Conservation (phyloP, 2,888 invertebrate genomes). For the Andrena chrysosceles region DNA sequence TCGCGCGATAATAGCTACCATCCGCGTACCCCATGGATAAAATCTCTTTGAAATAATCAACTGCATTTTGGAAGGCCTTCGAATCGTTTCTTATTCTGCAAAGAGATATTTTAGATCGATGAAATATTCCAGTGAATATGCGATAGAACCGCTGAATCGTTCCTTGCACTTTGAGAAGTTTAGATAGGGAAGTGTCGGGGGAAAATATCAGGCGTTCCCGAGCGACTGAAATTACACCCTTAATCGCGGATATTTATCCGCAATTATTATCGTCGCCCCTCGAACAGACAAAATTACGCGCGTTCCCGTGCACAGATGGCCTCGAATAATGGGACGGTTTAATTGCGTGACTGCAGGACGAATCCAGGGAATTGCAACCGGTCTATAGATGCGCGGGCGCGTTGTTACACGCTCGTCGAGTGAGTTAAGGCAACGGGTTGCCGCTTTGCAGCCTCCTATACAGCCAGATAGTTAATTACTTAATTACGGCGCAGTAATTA, state of each 20-base stretch:
- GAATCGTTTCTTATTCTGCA: not conserved
- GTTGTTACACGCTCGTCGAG: conserved; percentile 40
- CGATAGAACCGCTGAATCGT: no score
- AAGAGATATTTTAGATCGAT: no score
- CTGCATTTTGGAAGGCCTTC: not conserved
- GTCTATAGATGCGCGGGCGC: conserved; percentile 7
- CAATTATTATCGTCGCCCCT: conserved; percentile 48
- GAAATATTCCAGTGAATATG: no score
- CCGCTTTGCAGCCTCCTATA: conserved; percentile 65
- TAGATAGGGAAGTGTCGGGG: not conserved
- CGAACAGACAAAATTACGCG: conserved; percentile 52
- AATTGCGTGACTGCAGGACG: conserved; percentile 70
- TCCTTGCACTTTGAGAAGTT: not conserved
- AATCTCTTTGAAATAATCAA: conserved; percentile 27
- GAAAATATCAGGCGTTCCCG: not conserved
- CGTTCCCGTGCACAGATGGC: conserved; percentile 53
- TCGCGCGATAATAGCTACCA: conserved; percentile 20
- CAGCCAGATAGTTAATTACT: conserved; percentile 78
- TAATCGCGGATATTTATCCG: conserved; percentile 56
- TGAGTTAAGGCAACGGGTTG: conserved; percentile 58
- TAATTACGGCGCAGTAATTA: conserved; percentile 81
- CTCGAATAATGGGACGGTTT: conserved; percentile 63
- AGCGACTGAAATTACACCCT: conserved; percentile 37
- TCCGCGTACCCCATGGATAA: not conserved
- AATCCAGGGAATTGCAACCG: conserved; percentile 71